Evolutionary conservation across 2,888 invertebrate species (phyloP).

Genomic region (Caradrina clavipalpis): DNA sequence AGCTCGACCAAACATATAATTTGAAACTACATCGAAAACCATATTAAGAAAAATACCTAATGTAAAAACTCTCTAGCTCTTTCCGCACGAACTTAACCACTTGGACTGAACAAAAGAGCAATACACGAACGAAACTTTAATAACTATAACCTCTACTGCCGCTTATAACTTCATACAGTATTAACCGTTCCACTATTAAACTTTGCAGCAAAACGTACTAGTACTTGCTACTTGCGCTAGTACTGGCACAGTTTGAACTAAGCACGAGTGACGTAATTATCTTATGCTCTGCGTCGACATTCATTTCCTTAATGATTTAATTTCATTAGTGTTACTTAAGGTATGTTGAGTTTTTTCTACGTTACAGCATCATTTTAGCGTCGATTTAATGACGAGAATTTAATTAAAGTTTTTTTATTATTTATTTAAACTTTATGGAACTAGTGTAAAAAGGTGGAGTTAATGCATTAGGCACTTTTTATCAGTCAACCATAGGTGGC

Average conservation of each 20-base stretch:
- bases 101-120: constrained; percentile 40
- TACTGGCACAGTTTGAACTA: constrained; percentile 42
- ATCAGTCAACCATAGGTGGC: no score
- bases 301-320: constrained; percentile 55
- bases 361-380: background rate
- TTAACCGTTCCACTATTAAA: constrained; percentile 42
- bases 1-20: no score
- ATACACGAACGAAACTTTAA: constrained; percentile 45
- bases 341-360: constrained; percentile 10
- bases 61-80: background rate
- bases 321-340: constrained; percentile 46
- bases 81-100: constrained; percentile 17
- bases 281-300: constrained; percentile 46
- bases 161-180: constrained; percentile 38
- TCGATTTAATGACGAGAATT: background rate
- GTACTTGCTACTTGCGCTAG: constrained; percentile 33
- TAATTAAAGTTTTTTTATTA: background rate
- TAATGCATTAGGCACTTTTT: no score
- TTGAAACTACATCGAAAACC: no score
- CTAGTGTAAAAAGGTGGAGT: no score
- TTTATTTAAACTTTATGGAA: no score
- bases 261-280: constrained; percentile 54
- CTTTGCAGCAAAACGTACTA: constrained; percentile 26
- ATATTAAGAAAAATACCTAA: background rate
- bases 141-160: constrained; percentile 30